phyloP scores from a whole-genome alignment of 2,888 invertebrate genomes.

The Dicyrtoma fusca region DNA sequence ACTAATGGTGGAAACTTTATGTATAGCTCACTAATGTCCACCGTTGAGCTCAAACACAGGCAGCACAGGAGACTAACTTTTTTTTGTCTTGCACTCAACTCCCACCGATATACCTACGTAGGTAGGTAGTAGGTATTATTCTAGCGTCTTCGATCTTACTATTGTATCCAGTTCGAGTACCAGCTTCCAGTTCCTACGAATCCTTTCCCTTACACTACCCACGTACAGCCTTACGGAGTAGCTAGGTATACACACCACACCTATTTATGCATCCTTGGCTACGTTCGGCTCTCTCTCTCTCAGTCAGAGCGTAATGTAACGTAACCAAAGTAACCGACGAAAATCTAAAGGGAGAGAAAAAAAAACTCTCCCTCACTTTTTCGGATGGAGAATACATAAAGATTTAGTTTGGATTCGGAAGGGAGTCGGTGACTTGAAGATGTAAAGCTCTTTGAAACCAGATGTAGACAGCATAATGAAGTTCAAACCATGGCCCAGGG shows the following conservation, averaged over 20 bases:
- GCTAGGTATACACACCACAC: too few relatives aligned
- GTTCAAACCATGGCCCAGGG: conserved; percentile 40
- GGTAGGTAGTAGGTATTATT: not conserved
- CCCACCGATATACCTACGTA: not conserved
- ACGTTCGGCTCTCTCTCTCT: too few relatives aligned
- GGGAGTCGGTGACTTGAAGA: not conserved
- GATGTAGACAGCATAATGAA: conserved; percentile 39
- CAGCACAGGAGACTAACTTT: too few relatives aligned
- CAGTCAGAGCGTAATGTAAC: too few relatives aligned
- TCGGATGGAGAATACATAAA: too few relatives aligned
- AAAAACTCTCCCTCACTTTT: not conserved
- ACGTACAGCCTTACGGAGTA: too few relatives aligned
- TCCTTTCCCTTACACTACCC: too few relatives aligned
- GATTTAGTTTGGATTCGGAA: not conserved
- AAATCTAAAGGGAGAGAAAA: too few relatives aligned
- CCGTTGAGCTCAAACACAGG: not conserved
- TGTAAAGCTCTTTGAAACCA: conserved; percentile 18
- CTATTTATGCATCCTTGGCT: too few relatives aligned
- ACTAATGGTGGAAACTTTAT: conserved; percentile 24
- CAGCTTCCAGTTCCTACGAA: not conserved
- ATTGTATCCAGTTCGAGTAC: not conserved
- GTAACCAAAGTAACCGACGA: too few relatives aligned
- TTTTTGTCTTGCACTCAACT: not conserved
- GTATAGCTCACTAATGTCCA: conserved; percentile 15
- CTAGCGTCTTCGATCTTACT: not conserved